Percentiles rank a stretch among this genome's conserved stretches.
phyloP scores from a whole-genome alignment of 2,888 invertebrate genomes.

The Ormyrus labotus region DNA sequence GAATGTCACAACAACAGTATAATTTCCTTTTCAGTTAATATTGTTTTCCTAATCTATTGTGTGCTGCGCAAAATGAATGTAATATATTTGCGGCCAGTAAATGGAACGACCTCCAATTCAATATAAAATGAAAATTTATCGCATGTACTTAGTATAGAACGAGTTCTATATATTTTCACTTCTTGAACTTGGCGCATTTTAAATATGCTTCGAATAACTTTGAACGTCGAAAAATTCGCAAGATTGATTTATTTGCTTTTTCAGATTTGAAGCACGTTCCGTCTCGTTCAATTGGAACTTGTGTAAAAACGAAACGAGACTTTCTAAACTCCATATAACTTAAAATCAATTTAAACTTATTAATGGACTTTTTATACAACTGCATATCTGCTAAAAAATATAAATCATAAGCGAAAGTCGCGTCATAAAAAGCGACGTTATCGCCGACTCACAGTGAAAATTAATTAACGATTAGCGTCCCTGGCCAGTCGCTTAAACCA shows the following conservation, averaged over 20 bases:
- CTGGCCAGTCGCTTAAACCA: background rate
- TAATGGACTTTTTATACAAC: conserved; percentile 23
- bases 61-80: no score
- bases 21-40: conserved; percentile 3
- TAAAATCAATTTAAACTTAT: conserved; percentile 30
- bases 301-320: conserved; percentile 18
- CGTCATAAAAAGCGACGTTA: background rate
- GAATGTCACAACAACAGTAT: background rate
- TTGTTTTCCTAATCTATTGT: background rate
- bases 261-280: conserved; percentile 32
- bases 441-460: background rate
- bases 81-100: no score
- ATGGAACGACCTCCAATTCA: no score
- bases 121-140: no score
- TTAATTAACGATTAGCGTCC: conserved; percentile 24
- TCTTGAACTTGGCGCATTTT: no score
- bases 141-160: no score
- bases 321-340: conserved; percentile 22
- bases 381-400: background rate
- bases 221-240: background rate
- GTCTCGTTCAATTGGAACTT: background rate
- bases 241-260: conserved; percentile 24
- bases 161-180: no score
- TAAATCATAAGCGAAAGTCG: conserved; percentile 4
- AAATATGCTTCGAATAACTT: no score